Evolutionary conservation across 2,797 vertebrate species (phyloP).

Genomic region (Sebastes matsubarae): DNA sequence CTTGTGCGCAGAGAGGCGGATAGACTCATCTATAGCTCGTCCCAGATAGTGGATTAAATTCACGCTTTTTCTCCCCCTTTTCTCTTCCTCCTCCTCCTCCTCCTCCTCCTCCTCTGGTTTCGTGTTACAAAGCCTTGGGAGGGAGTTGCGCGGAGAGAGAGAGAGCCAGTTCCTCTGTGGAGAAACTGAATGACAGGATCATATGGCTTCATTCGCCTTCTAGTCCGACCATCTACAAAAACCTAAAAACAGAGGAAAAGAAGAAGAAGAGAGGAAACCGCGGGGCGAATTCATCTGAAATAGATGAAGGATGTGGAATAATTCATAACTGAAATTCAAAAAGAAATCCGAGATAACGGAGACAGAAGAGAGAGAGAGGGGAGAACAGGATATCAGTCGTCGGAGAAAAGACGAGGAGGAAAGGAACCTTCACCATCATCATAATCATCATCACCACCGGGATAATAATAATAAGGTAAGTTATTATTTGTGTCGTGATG

Average conservation of each 20-base stretch:
- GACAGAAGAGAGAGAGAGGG: conserved; percentile 10
- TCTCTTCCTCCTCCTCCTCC: conserved; percentile 10
- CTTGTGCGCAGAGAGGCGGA: conserved; percentile 55
- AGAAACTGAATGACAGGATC: conserved; percentile 83
- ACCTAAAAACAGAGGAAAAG: neutral
- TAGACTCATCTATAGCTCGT: conserved; percentile 37
- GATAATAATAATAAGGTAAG: conserved; percentile 66
- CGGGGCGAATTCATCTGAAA: conserved; percentile 16
- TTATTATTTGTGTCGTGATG: conserved; percentile 36
- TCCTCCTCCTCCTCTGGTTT: conserved; percentile 69
- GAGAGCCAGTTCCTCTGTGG: conserved; percentile 77
- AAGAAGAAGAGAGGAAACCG: conserved; percentile 9
- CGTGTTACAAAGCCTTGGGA: conserved; percentile 82
- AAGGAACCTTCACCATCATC: neutral
- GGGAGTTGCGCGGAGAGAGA: conserved; percentile 67
- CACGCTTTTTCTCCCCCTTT: conserved; percentile 38
- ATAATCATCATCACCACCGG: conserved; percentile 17
- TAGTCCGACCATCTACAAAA: conserved; percentile 32
- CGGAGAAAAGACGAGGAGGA: conserved; percentile 41
- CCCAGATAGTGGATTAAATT: conserved; percentile 69
- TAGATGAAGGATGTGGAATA: conserved; percentile 72
- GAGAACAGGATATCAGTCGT: conserved; percentile 54
- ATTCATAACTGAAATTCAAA: conserved; percentile 63
- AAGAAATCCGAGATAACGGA: conserved; percentile 67
- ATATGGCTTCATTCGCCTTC: conserved; percentile 66